Evolutionary conservation across 2,888 invertebrate species (phyloP), one percentile per base, ranked within the genome.

Genomic region (Philereme vetulata): DNA sequence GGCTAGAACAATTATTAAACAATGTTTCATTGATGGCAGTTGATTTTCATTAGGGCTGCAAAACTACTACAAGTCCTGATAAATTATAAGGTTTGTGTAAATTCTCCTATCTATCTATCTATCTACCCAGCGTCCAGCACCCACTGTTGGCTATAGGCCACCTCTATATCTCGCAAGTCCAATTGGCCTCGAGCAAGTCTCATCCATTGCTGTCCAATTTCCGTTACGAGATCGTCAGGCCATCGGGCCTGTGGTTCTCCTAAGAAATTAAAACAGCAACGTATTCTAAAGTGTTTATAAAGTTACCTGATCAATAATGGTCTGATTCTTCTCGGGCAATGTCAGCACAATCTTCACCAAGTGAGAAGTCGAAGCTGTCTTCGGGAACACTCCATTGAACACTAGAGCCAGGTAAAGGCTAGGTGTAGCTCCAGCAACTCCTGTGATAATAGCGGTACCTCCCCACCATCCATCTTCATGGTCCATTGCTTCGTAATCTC

Each of bases 371-470:
- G 93, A 90, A 56, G 95, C 94, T 0, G 94, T 88, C 53, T 76
- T 80, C 0, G 94, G 90, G 70, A 97, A 96, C 3, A 97, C 93
- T 7, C 97, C 97, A 74, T 97, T 97, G 81, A 97, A 97, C 0
- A 97, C 94, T 4, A 97, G 85, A 0, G 96, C 96, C 43, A 97
- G 83, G 80, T 97, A 96, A 60, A 97, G 94, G 40, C 96, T 96
- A 0, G 97, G 96, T 0, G 96, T 95, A 1, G 96, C 95, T 0
- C 96, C 95, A 8, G 96, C 95, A 0, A 95, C 96, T 0, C 96
- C 96, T 0, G 97, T 96, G 0, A 98, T 95, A 38, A 97, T 95
- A 0, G 97, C 97, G 0, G 97, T 97, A 1, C 97, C 98, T 3
- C 97, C 97, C 97, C 97, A 74, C 96, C 97, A 72, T 92, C 95